Evolutionary conservation across 2,797 vertebrate species (phyloP), one percentile per base, ranked within the genome.

Genomic region (Neosalanx taihuensis): DNA sequence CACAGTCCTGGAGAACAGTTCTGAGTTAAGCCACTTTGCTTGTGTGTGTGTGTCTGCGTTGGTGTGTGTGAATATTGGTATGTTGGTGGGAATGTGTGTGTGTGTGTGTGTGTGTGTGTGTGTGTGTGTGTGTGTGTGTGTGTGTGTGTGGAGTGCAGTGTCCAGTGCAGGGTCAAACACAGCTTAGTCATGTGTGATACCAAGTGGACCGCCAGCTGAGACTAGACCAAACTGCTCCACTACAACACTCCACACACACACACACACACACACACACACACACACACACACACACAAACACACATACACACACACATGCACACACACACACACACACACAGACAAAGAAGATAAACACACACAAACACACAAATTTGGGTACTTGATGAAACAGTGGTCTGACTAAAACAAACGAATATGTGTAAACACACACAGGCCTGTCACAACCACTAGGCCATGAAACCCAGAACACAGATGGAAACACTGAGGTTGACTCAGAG

Each of bases 181-280:
- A 23, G 23, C 23, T 66, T 41, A 49, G 63, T 66, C 41, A 29
- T 66, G 37, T 66, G 41, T 49, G 64, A 13, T 65, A 37, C 20
- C 41, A 65, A 23, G 18, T 7, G n/a, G 53, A 2, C 35, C 49
- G 20, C 51, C 51, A 56, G 66, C 66, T 67, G 66, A 56, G 66
- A 57, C 66, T 26, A 26, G 31, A 68, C 29, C 66, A 68, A 56
- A 68, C 29, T 31, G 64, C 23, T 20, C 23, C 13, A 41, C 37
- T 65, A 20, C 64, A 23, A 37, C 64, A 35, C 64, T 56, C 64
- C 62, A 69, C 60, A 35, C 4, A 18, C 15, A 49, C 53, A 37
- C 23, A 35, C 26, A 56, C 66, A 56, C 66, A 31, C 20, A 31
- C 15, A 41, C 4, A 63, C 59, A 64, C 37, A 9, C 23, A 35